Percentiles rank a stretch among this genome's conserved stretches.
phyloP scores from a whole-genome alignment of 92 coral and sea anemone genomes.

The Palythoa grandiflora region DNA sequence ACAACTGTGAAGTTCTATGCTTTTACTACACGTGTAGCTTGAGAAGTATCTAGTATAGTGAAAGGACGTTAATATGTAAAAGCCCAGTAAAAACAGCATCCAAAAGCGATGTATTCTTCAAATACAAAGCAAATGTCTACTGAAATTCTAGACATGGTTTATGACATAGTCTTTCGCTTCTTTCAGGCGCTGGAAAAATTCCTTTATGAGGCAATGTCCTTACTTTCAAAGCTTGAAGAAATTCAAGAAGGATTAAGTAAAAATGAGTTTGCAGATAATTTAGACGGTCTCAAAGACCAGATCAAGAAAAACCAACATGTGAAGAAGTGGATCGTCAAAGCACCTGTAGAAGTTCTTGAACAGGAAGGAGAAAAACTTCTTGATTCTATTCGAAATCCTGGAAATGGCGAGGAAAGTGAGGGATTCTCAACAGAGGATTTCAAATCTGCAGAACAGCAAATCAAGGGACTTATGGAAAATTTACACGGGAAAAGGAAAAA shows the following conservation, averaged over 20 bases:
- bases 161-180: constrained; percentile 32
- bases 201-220: constrained; percentile 96
- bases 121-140: constrained; percentile 15
- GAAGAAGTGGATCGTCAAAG: constrained; percentile 97
- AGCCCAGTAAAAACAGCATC: not conserved
- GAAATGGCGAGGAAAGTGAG: constrained; percentile 74
- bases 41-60: not conserved
- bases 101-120: not conserved
- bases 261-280: constrained; percentile 88
- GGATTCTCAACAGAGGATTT: constrained; percentile 79
- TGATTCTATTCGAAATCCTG: constrained; percentile 72
- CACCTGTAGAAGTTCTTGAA: constrained; percentile 93
- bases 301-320: constrained; percentile 96
- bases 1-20: too few species aligned
- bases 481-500: constrained; percentile 90
- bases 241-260: constrained; percentile 91
- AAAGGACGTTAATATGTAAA: not conserved
- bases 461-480: constrained; percentile 82
- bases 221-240: constrained; percentile 95
- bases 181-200: constrained; percentile 96
- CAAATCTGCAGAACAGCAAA: constrained; percentile 83
- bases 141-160: constrained; percentile 18
- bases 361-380: constrained; percentile 92
- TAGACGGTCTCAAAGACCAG: constrained; percentile 89
- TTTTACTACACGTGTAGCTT: not conserved